Evolutionary conservation across 2,113 vertebrate species (phyloP).

Genomic region (Steatornis caripensis): DNA sequence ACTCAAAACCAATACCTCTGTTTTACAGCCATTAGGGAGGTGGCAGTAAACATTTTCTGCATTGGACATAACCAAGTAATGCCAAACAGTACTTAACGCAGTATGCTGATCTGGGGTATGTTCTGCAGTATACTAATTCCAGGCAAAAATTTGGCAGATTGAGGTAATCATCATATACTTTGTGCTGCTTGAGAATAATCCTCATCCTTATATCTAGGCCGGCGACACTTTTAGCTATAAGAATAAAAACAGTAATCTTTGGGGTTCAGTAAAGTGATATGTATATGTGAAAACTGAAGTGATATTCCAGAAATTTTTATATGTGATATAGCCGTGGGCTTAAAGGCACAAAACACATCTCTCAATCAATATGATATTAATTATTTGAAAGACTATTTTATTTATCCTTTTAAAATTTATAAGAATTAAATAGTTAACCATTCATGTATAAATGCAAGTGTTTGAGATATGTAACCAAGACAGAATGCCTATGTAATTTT

Average conservation of each 20-base stretch:
- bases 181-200: not conserved
- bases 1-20: not conserved
- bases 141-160: not conserved
- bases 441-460: not conserved
- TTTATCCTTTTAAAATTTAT: not conserved
- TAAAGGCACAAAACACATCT: not conserved
- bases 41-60: not conserved
- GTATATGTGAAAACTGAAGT: not conserved
- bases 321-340: not conserved
- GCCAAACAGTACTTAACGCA: not conserved
- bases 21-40: not conserved
- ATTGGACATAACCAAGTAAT: not conserved
- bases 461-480: not conserved
- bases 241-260: not conserved
- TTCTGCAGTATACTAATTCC: not conserved
- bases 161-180: not conserved
- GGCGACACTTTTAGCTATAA: not conserved
- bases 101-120: not conserved
- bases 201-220: not conserved
- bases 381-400: not conserved
- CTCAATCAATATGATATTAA: not conserved
- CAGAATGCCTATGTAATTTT: not conserved
- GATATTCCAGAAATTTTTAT: not conserved
- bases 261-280: not conserved
- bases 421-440: not conserved